These are phyloP conservation scores for Troides oblongomaculatus DNA, from an alignment of 2,888 invertebrate genomes.

Conservation along the genomic window DNA sequence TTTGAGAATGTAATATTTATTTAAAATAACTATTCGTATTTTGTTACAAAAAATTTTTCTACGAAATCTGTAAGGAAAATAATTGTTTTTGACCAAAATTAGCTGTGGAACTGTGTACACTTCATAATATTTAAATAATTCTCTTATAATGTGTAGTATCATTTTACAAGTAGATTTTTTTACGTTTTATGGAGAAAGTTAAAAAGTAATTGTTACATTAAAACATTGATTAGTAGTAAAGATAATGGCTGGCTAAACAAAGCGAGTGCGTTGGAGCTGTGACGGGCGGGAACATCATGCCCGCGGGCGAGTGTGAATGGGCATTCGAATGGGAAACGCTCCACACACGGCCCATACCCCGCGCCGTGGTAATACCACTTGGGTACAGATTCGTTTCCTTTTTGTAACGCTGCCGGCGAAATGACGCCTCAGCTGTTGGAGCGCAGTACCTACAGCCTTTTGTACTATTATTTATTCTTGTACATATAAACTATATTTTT, in stretches of 20 bases:
- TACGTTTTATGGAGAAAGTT: conserved; percentile 1
- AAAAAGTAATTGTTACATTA: conserved; percentile 28
- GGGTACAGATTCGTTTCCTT: conserved; percentile 5
- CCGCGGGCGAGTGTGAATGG: conserved; percentile 52
- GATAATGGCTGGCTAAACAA: conserved; percentile 75
- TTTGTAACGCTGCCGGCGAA: conserved; percentile 14
- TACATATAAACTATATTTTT: too few species aligned
- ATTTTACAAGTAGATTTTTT: background rate
- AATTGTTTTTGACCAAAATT: background rate
- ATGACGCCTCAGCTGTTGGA: conserved; percentile 5
- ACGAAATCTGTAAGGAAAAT: too few species aligned
- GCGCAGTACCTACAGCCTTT: background rate
- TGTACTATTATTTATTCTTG: background rate
- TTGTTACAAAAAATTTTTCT: too few species aligned
- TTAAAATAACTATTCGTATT: background rate
- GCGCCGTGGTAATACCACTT: conserved; percentile 8
- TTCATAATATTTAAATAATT: background rate
- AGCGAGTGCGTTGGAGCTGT: conserved; percentile 59
- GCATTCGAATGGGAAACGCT: conserved; percentile 61
- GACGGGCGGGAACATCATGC: conserved; percentile 55
- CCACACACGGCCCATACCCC: conserved; percentile 13
- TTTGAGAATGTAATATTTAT: background rate
- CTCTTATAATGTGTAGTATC: too few species aligned
- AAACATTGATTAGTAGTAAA: conserved; percentile 62
- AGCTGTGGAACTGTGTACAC: background rate